Base-by-base conservation (phyloP, 2,888 invertebrate genomes). In the Polyploca ridens region DNA sequence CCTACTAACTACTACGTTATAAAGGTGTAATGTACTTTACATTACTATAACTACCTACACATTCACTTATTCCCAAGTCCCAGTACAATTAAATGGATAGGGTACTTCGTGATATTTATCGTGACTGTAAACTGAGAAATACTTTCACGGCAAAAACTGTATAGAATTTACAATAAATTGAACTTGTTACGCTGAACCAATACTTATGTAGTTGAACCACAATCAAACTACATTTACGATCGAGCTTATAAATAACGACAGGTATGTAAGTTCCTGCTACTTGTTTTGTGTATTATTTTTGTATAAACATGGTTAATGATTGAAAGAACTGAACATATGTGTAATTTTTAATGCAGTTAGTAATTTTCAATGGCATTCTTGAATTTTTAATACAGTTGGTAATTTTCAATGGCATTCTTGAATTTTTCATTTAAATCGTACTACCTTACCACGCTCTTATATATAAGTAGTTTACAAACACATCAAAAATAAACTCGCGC, bases 91-190 rank as follows among this genome's bases (percentile, higher is more conserved):
- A 49, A n/a, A 49, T 49, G 16, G n/a, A 7, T 46, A 8, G 16
- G 16, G 16, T 49, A 41, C 7, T 49, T 49, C 0, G 3, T 49
- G 19, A 8, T 54, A 16, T 54, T 54, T 54, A 54, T 54, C 16
- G 54, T 10, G 54, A 19, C 54, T 54, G 54, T 54, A 54, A 49
- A 54, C 54, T 54, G 10, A 19, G 54, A 54, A 54, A 54, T 54
- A 54, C 54, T 54, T 54, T 54, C 16, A 54, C 19, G 16, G 10
- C 54, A n/a, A 8, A 10, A 54, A 54, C 10, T 19, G 10, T 19
- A 19, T 54, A 54, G 8, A 54, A 54, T 54, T 8, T 54, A 16
- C 19, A 16, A 14, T 54, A 54, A 49, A 49, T 49, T n/a, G 16
- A 49, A 49, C 49, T 16, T 16, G 7, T 46, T 16, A 49, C 14